phyloP scores from a whole-genome alignment of 2,888 invertebrate species.

The Athetis lepigone region DNA sequence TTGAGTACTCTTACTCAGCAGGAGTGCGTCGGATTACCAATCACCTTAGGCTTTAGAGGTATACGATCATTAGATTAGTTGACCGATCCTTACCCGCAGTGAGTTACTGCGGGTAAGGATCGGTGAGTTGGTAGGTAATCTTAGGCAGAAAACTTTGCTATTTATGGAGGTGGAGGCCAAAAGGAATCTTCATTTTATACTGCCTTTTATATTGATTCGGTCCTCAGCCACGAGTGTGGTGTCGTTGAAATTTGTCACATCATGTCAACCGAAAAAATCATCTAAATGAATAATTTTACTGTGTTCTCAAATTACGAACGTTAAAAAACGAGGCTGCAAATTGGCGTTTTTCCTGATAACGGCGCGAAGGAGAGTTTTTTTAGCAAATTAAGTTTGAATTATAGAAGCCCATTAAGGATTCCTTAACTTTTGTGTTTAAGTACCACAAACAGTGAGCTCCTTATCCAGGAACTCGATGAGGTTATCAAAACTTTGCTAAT shows the following conservation, averaged over 20 bases:
- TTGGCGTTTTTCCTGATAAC: conserved; percentile 9
- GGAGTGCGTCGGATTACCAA: no score
- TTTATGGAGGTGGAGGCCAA: no score
- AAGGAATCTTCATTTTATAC: no score
- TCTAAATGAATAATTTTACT: not conserved
- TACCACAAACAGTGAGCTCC: conserved; percentile 37
- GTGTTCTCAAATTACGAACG: not conserved
- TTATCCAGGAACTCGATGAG: conserved; percentile 31
- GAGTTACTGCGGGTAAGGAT: no score
- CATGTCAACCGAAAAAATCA: not conserved
- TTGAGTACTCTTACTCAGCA: no score
- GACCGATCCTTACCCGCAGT: no score
- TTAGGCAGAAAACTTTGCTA: no score
- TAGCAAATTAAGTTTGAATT: conserved; percentile 37
- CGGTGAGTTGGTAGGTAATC: no score
- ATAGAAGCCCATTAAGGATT: conserved; percentile 34
- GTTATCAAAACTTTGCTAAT: conserved; percentile 48
- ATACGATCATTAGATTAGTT: no score
- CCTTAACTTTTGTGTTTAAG: conserved; percentile 41
- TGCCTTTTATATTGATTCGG: no score
- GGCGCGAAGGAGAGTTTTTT: not conserved
- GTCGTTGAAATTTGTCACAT: not conserved
- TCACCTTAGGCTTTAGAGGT: no score
- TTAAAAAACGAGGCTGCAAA: conserved; percentile 4
- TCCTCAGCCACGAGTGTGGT: no score